Evolutionary conservation across 2,888 invertebrate species (phyloP).

Genomic region (Agonopterix subpropinquella): DNA sequence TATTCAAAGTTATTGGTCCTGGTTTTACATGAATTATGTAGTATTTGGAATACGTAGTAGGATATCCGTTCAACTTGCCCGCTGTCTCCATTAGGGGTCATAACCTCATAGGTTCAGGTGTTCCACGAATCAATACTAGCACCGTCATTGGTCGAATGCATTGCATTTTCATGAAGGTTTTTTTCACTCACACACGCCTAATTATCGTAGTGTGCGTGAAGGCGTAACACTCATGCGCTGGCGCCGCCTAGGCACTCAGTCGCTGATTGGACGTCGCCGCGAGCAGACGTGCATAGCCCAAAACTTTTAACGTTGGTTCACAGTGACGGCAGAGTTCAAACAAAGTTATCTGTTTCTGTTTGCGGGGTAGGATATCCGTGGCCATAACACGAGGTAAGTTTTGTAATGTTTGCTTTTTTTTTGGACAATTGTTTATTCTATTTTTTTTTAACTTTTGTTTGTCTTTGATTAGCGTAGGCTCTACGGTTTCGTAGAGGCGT

Average conservation of each 20-base stretch:
- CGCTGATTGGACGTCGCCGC: slow-evolving; percentile 34
- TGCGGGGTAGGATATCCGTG: slow-evolving; percentile 52
- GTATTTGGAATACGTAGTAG: no score
- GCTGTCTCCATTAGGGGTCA: no score
- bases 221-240: slow-evolving; percentile 46
- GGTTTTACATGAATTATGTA: no score
- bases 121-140: slow-evolving; percentile 2
- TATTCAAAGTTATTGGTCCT: no score
- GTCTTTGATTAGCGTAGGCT: slow-evolving; percentile 45
- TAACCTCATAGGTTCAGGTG: no score
- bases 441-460: slow-evolving; percentile 26
- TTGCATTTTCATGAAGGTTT: slow-evolving; percentile 65
- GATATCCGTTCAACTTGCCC: no score
- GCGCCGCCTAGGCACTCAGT: slow-evolving; percentile 61
- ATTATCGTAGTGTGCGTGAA: slow-evolving; percentile 39
- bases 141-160: slow-evolving; percentile 27
- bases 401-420: slow-evolving; percentile 34
- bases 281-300: slow-evolving; percentile 30
- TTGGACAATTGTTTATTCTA: slow-evolving; percentile 26
- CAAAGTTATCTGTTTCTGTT: slow-evolving; percentile 55
- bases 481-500: slow-evolving; percentile 29
- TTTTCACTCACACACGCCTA: slow-evolving; percentile 19
- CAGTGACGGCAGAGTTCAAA: slow-evolving; percentile 54
- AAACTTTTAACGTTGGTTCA: slow-evolving; percentile 17
- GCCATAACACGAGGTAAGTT: slow-evolving; percentile 35